Evolutionary conservation across 2,888 invertebrate species (phyloP), one percentile per base, ranked within the genome.

Genomic region (Latheticus oryzae): DNA sequence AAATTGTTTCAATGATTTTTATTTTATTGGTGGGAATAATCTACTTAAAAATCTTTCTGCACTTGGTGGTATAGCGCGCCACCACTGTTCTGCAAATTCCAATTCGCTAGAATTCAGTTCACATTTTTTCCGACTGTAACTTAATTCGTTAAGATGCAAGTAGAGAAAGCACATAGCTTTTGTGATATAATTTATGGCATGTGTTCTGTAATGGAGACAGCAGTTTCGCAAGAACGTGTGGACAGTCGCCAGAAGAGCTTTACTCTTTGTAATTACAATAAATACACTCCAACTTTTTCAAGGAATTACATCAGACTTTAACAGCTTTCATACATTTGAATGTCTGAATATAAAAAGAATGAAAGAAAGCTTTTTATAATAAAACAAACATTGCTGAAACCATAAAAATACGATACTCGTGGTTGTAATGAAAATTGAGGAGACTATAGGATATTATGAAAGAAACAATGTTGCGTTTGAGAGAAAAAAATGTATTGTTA

Each of bases 201-300:
- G 73, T 73, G 73, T 74, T 71, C 66, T 69, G 72, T 72, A 73
- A 73, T 73, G 70, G 73, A 75, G 72, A 75, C 74, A 73, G 72
- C 70, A 73, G 71, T 72, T 73, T 71, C 67, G 64, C 63, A 72
- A 73, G 73, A 73, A 75, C 75, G 75, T 75, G 75, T 75, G 75
- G 75, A 75, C 73, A 73, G 72, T 73, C 73, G 75, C 75, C 75
- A 75, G 73, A 73, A 75, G 72, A 72, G 73, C 73, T 71, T 71
- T 68, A 66, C 68, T 63, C 69, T 66, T 65, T 65, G 72, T 73
- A 74, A 74, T 74, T 73, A 74, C 73, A 73, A 73, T 69, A 68
- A 66, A 67, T 68, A 64, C 55, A 59, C 40, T 48, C 50, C 33
- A 62, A 58, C 26, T 54, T 58, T 54, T 58, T 37, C 24, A 58